A percentile compares a stretch with the other conserved stretches of the same genome.
Conservation (phyloP, 2,797 vertebrate species). For the Mormyrus proboscirostris region DNA sequence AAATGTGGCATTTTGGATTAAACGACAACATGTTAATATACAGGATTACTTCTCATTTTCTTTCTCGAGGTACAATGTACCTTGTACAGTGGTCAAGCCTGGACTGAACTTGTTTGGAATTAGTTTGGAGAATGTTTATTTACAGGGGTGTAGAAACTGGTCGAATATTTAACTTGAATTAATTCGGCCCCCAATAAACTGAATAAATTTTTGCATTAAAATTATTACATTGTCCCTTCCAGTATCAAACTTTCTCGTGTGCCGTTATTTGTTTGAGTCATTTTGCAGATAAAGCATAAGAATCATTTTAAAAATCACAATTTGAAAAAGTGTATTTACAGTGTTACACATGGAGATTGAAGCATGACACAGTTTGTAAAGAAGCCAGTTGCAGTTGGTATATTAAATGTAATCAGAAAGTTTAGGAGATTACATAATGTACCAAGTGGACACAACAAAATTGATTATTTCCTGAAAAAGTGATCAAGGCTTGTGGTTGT, state of each 20-base stretch:
- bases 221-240: neutral
- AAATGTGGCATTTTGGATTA: neutral
- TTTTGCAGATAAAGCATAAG: neutral
- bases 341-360: neutral
- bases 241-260: neutral
- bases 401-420: neutral
- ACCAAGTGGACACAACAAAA: neutral
- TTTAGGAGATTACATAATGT: neutral
- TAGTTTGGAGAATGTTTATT: neutral
- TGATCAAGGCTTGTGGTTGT: neutral
- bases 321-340: neutral
- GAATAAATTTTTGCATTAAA: neutral
- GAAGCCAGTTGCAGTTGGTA: neutral
- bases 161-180: neutral
- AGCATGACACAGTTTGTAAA: neutral
- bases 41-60: conserved; percentile 11
- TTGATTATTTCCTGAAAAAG: neutral
- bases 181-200: neutral
- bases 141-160: neutral
- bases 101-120: neutral
- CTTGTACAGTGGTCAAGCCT: neutral
- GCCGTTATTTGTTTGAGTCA: neutral
- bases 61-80: neutral
- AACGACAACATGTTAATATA: conserved; percentile 25
- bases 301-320: neutral